A percentile compares a stretch with the other conserved stretches of the same genome.
Evolutionary conservation across 2,113 vertebrate species (phyloP).

Genomic region (Mastomys natalensis): DNA sequence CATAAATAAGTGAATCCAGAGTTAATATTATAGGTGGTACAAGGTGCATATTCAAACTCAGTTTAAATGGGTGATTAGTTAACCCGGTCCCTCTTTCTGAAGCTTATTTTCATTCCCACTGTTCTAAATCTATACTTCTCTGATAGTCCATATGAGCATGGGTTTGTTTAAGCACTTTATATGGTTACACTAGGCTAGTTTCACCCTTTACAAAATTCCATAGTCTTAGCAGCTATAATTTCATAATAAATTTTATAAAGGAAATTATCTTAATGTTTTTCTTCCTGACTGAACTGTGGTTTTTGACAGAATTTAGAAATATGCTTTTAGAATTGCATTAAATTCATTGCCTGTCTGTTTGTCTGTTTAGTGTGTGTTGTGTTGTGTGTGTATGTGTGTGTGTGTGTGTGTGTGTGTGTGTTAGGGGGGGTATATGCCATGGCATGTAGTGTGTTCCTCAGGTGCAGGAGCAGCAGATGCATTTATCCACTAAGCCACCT

Average conservation of each 20-base stretch:
- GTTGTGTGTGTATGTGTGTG: background rate
- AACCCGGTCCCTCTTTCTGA: background rate
- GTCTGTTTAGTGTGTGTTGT: too few relatives aligned
- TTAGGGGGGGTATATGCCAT: too few relatives aligned
- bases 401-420: background rate
- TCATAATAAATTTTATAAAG: background rate
- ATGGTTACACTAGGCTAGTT: background rate
- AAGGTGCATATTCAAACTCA: background rate
- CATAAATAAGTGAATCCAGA: background rate
- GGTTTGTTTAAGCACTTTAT: background rate
- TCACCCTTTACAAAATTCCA: background rate
- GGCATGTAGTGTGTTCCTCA: background rate
- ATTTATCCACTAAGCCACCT: background rate
- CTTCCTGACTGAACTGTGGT: background rate
- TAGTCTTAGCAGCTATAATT: background rate
- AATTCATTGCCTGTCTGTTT: background rate
- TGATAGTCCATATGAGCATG: background rate
- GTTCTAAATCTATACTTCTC: background rate
- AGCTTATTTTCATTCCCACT: background rate
- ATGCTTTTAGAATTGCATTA: background rate
- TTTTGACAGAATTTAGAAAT: constrained; percentile 19
- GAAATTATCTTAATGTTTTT: background rate
- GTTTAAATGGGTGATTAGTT: background rate
- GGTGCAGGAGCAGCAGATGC: background rate
- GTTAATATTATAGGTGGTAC: background rate